Conservation (phyloP, 2,888 invertebrate genomes). For the Netelia melanura region DNA sequence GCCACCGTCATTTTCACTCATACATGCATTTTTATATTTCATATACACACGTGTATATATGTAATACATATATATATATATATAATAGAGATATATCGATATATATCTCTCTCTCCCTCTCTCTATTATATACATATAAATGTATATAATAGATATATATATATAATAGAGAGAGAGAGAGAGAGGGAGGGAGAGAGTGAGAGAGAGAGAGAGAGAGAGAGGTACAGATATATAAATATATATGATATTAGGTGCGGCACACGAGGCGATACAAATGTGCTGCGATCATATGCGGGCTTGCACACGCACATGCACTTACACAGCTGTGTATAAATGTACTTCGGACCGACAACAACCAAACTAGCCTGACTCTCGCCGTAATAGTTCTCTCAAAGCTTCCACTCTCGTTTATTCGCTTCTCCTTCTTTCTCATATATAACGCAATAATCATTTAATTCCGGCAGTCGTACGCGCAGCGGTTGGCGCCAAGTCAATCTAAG, state of each 20-base stretch:
- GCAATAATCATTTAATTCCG: constrained; percentile 84
- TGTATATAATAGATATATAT: no score
- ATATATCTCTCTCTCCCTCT: neutral
- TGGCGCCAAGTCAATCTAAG: constrained; percentile 85
- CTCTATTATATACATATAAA: no score
- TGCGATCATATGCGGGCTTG: constrained; percentile 52
- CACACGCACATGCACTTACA: neutral
- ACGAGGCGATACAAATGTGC: constrained; percentile 7
- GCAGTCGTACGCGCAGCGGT: constrained; percentile 83
- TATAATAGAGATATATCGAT: neutral
- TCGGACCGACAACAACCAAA: constrained; percentile 56
- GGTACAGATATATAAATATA: no score
- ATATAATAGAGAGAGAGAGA: no score
- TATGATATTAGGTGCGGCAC: constrained; percentile 52
- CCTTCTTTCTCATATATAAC: constrained; percentile 76
- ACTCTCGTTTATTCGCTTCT: constrained; percentile 29
- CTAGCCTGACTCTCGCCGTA: constrained; percentile 33
- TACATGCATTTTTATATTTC: neutral
- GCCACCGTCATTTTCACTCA: neutral
- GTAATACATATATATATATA: neutral
- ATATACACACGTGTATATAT: neutral
- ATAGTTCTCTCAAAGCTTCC: constrained; percentile 34
- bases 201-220: no score
- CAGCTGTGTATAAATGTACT: neutral
- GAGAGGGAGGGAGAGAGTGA: no score